These are phyloP conservation scores for Troglohyphantes excavatus DNA, from an alignment of 2,888 invertebrate species.

Conservation along the genomic window DNA sequence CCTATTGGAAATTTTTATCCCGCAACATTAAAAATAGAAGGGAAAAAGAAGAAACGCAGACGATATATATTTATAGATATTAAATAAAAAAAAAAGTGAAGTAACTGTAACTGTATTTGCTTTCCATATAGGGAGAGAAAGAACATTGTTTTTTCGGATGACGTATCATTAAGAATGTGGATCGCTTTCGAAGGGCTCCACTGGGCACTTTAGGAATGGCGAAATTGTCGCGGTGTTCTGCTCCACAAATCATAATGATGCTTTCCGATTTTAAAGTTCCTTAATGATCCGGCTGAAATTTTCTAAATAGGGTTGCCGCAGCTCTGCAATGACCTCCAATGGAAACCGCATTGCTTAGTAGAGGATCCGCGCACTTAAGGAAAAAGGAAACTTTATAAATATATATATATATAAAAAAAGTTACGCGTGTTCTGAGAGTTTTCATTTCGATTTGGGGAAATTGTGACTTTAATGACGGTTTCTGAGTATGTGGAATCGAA, in stretches of 20 bases:
- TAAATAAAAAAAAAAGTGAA: background rate
- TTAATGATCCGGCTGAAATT: background rate
- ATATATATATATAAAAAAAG: too few species aligned
- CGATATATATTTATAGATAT: conserved; percentile 3
- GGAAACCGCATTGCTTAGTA: background rate
- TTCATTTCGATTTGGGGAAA: background rate
- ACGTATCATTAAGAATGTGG: conserved; percentile 39
- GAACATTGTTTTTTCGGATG: conserved; percentile 46
- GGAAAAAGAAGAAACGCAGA: background rate
- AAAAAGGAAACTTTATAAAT: background rate
- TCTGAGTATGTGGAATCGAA: background rate
- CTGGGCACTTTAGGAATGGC: background rate
- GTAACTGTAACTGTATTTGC: conserved; percentile 8
- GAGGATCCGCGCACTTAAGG: background rate
- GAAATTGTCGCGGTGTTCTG: conserved; percentile 9
- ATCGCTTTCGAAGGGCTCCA: background rate
- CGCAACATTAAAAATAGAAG: conserved; percentile 32
- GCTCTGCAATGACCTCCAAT: background rate
- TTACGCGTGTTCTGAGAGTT: background rate
- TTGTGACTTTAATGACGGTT: background rate
- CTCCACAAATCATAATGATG: conserved; percentile 6
- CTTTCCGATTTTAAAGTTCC: background rate
- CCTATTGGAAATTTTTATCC: conserved; percentile 26
- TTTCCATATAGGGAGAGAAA: background rate
- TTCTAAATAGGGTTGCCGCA: background rate